A percentile compares a stretch with the other conserved stretches of the same genome.
phyloP scores from a whole-genome alignment of 2,888 invertebrate species.

The Corbicula japonica region DNA sequence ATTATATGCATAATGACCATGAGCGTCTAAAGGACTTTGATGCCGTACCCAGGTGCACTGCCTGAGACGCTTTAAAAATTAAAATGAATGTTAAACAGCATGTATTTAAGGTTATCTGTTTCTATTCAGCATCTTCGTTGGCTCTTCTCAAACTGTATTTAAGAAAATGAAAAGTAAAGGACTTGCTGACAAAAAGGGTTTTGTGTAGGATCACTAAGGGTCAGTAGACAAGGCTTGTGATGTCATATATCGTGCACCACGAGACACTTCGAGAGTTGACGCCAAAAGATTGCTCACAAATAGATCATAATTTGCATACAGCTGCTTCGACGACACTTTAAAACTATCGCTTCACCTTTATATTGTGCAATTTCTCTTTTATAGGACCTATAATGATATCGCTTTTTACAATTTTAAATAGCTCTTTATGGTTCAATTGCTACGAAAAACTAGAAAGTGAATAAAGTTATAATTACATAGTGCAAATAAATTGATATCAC shows the following conservation, averaged over 20 bases:
- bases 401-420: constrained; percentile 40
- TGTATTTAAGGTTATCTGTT: constrained; percentile 36
- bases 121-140: constrained; percentile 18
- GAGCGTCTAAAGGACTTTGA: constrained; percentile 40
- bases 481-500: too few species aligned
- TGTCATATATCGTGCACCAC: constrained; percentile 43
- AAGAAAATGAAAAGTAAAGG: constrained; percentile 20
- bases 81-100: constrained; percentile 36
- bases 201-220: constrained; percentile 37
- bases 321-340: constrained; percentile 42
- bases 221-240: constrained; percentile 35
- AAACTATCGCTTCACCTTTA: constrained; percentile 43
- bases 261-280: constrained; percentile 48
- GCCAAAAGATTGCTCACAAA: constrained; percentile 42
- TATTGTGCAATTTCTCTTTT: constrained; percentile 42
- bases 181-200: constrained; percentile 19
- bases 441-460: constrained; percentile 34
- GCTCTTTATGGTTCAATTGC: constrained; percentile 19
- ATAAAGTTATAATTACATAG: constrained; percentile 1
- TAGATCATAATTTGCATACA: constrained; percentile 58
- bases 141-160: constrained; percentile 30
- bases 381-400: constrained; percentile 45
- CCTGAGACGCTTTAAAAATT: constrained; percentile 25
- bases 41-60: constrained; percentile 43
- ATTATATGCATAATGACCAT: constrained; percentile 43